These are phyloP conservation scores for Melieria omissa DNA, from an alignment of 2,888 invertebrate species.

Conservation along the genomic window DNA sequence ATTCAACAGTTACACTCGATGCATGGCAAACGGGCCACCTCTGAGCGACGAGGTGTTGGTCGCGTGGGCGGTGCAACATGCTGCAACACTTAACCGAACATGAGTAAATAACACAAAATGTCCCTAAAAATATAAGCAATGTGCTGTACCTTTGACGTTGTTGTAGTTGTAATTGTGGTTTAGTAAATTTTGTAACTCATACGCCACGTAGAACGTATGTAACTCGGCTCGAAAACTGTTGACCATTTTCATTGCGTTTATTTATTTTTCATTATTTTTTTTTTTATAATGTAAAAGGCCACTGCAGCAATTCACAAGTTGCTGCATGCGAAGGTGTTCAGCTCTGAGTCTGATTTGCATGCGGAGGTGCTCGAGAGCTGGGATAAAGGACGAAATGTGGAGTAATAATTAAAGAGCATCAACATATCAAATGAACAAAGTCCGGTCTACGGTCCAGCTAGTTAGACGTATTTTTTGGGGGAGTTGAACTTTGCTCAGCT, in stretches of 20 bases:
- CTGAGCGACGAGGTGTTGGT: background rate
- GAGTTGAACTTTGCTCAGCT: too few species aligned
- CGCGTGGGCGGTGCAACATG: background rate
- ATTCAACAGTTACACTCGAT: background rate
- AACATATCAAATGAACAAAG: background rate
- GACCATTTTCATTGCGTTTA: background rate
- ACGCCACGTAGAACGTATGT: background rate
- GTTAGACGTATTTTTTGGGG: too few species aligned
- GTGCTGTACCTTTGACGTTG: too few species aligned
- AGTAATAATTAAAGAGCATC: conserved; percentile 3
- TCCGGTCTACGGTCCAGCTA: too few species aligned
- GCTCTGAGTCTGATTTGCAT: too few species aligned
- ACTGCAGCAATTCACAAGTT: too few species aligned
- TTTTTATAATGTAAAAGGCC: background rate
- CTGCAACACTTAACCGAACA: background rate
- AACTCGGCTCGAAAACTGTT: background rate
- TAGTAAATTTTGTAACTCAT: conserved; percentile 1
- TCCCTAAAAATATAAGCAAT: background rate
- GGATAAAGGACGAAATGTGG: too few species aligned
- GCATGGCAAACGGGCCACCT: background rate
- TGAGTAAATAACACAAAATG: background rate
- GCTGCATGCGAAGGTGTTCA: too few species aligned
- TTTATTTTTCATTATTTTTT: background rate
- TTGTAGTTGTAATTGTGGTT: background rate
- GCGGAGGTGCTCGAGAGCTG: too few species aligned